Evolutionary conservation across 1,140 invertebrate species (phyloP).

Genomic region (Cylas formicarius): DNA sequence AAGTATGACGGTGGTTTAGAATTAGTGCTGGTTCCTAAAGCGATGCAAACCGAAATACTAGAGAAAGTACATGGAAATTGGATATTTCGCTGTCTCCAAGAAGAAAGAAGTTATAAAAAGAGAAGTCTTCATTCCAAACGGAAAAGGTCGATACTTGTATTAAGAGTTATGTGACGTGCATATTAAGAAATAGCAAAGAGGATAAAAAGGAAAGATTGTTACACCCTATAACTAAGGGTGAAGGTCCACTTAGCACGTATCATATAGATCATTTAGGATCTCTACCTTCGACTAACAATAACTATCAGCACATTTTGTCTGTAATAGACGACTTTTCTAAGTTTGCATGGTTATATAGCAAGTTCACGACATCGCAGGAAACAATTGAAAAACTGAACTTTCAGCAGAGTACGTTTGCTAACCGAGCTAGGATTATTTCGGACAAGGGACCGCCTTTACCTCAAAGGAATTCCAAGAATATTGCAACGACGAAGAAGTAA

Average conservation of each 20-base stretch:
- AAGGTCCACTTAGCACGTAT: slow-evolving; percentile 31
- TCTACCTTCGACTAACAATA: slow-evolving; percentile 28
- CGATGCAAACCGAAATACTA: slow-evolving; percentile 24
- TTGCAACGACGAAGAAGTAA: slow-evolving; percentile 27
- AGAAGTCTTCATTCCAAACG: slow-evolving; percentile 40
- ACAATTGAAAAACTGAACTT: slow-evolving; percentile 21
- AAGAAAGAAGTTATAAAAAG: slow-evolving; percentile 36
- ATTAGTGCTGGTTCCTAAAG: slow-evolving; percentile 19
- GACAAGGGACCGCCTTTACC: slow-evolving; percentile 41
- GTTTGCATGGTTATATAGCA: slow-evolving; percentile 40
- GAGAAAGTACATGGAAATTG: slow-evolving; percentile 22
- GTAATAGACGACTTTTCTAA: slow-evolving; percentile 42
- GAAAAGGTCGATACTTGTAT: slow-evolving; percentile 36
- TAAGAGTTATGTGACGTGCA: slow-evolving; percentile 37
- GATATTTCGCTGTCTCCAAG: slow-evolving; percentile 32
- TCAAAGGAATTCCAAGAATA: slow-evolving; percentile 29
- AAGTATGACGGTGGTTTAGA: slow-evolving; percentile 21
- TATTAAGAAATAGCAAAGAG: slow-evolving; percentile 36
- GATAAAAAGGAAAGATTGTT: slow-evolving; percentile 41
- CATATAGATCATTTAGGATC: slow-evolving; percentile 42
- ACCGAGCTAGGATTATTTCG: slow-evolving; percentile 33
- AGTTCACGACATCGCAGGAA: slow-evolving; percentile 31
- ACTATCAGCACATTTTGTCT: slow-evolving; percentile 40
- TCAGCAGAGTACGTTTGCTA: slow-evolving; percentile 32
- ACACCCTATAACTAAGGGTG: slow-evolving; percentile 26